Percentiles rank a stretch among this genome's conserved stretches.
Evolutionary conservation across 2,888 invertebrate genomes (phyloP).

Genomic region (Pandemis cinnamomeana): DNA sequence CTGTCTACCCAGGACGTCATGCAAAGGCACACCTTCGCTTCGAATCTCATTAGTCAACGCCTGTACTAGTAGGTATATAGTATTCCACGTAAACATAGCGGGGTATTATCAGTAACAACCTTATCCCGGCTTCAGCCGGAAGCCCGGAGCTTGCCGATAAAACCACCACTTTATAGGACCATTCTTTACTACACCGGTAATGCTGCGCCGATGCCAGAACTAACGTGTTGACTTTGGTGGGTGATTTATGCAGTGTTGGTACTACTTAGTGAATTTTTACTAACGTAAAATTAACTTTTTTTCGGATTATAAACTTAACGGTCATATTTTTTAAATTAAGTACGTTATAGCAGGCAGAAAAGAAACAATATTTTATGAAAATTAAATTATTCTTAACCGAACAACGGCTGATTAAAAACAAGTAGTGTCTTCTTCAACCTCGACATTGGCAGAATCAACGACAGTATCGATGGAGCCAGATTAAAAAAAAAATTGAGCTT

Average conservation of each 20-base stretch:
- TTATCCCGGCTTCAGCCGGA: conserved; percentile 47
- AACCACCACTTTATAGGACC: conserved; percentile 49
- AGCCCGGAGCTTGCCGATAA: conserved; percentile 53
- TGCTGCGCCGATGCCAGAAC: not conserved
- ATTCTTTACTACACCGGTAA: conserved; percentile 16
- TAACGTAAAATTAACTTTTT: not conserved
- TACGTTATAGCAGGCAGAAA: no score
- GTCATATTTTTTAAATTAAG: no score
- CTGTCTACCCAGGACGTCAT: no score
- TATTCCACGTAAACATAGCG: conserved; percentile 10
- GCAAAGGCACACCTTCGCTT: not conserved
- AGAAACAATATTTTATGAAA: no score
- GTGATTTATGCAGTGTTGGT: not conserved
- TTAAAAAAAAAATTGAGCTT: no score
- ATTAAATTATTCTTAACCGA: no score
- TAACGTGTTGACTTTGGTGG: not conserved
- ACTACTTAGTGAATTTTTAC: not conserved
- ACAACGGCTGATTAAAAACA: no score
- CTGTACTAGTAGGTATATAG: no score
- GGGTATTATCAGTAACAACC: conserved; percentile 48
- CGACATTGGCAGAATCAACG: no score
- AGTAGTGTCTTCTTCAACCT: no score
- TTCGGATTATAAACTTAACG: no score
- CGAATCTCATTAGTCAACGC: conserved; percentile 12
- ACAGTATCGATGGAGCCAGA: no score